Evolutionary conservation across 2,888 invertebrate genomes (phyloP).

Genomic region (Syrista parreyssii): DNA sequence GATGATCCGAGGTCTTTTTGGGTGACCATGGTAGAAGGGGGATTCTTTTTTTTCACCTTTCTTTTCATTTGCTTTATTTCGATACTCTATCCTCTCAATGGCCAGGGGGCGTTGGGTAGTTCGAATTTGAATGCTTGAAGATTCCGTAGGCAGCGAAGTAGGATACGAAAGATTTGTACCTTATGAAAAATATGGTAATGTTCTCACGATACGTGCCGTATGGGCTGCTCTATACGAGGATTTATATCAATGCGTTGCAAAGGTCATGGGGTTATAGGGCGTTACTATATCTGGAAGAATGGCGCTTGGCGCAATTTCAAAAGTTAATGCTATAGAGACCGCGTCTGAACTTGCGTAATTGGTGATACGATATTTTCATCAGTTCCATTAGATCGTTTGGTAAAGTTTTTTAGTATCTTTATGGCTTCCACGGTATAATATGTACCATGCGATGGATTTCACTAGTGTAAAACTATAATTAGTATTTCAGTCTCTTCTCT

Average conservation of each 20-base stretch:
- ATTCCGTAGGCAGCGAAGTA: slow-evolving; percentile 20
- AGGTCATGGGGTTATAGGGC: not conserved
- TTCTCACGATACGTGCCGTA: slow-evolving; percentile 1
- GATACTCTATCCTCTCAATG: not conserved
- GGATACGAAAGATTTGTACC: slow-evolving; percentile 32
- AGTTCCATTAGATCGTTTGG: not conserved
- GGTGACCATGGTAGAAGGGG: not conserved
- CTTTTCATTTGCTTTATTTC: not conserved
- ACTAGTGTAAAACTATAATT: not conserved
- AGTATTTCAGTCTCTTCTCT: not conserved
- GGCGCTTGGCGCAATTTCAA: not conserved
- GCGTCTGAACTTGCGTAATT: not conserved
- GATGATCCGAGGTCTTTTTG: not conserved
- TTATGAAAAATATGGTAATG: slow-evolving; percentile 34
- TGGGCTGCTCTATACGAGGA: slow-evolving; percentile 7
- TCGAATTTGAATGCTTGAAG: slow-evolving; percentile 31
- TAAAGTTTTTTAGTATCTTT: not conserved
- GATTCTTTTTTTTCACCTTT: not conserved
- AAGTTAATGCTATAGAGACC: not conserved
- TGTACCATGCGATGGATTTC: not conserved
- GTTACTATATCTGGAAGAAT: slow-evolving; percentile 3
- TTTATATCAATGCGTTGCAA: slow-evolving; percentile 8
- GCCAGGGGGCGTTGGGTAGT: not conserved
- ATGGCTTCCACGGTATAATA: not conserved
- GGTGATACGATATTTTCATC: not conserved